Evolutionary conservation across 37 sponge, comb jelly and placozoan species (phyloP).

Genomic region (Aplysina aerophoba): DNA sequence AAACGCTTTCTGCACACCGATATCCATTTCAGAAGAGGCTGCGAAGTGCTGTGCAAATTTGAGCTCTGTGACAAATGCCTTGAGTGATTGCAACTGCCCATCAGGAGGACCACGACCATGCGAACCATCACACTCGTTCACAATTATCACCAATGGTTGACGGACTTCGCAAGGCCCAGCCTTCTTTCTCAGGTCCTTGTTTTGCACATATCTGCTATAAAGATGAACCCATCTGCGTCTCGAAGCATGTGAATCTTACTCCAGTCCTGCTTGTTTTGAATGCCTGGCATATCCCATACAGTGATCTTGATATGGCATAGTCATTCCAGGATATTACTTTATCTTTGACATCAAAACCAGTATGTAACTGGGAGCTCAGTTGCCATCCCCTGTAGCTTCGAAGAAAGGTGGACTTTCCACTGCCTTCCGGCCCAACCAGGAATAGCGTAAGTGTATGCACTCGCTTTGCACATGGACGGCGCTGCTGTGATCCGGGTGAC

Average conservation of each 20-base stretch:
- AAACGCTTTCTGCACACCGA: neutral
- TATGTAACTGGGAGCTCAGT: neutral
- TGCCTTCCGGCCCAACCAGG: neutral
- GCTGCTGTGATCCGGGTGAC: too few species aligned
- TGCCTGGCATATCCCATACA: neutral
- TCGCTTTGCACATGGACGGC: neutral
- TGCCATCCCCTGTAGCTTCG: neutral
- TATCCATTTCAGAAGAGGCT: neutral
- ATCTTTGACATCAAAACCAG: neutral
- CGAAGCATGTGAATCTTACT: too few species aligned
- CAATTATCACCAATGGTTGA: neutral
- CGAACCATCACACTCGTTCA: neutral
- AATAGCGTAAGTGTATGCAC: neutral
- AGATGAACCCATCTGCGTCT: conserved; percentile 14
- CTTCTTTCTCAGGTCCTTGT: neutral
- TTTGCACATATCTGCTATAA: neutral
- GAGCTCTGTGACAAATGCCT: neutral
- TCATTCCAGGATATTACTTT: conserved; percentile 21
- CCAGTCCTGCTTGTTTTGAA: too few species aligned
- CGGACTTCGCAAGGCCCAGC: too few species aligned
- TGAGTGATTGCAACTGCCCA: neutral
- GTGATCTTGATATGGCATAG: neutral
- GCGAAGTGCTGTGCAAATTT: neutral
- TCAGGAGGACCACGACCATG: neutral
- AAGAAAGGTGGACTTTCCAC: conserved; percentile 4